These are phyloP conservation scores for Harmothoe impar DNA, from an alignment of 2,888 invertebrate genomes.

Conservation along the genomic window DNA sequence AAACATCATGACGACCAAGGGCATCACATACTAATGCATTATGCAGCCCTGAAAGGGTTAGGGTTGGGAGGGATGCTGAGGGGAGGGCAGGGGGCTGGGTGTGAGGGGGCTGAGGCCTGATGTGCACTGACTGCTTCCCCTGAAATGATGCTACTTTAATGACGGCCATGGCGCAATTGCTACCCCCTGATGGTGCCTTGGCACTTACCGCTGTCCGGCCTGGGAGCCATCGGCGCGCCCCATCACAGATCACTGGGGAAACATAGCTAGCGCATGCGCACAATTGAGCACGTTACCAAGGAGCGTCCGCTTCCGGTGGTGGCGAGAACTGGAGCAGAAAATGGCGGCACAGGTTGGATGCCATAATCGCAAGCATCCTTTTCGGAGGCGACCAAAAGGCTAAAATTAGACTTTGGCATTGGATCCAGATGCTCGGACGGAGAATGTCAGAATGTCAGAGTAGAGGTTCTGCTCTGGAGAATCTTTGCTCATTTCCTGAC, in stretches of 20 bases:
- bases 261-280: conserved; percentile 47
- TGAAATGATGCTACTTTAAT: conserved; percentile 53
- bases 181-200: conserved; percentile 44
- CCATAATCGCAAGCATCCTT: conserved; percentile 38
- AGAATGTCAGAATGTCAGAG: background rate
- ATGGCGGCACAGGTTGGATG: conserved; percentile 33
- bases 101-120: background rate
- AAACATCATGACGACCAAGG: too few relatives aligned
- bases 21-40: too few relatives aligned
- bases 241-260: conserved; percentile 60
- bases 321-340: conserved; percentile 38
- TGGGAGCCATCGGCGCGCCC: conserved; percentile 41
- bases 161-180: conserved; percentile 27
- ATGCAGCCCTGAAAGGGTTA: background rate
- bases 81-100: background rate
- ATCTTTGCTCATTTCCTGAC: background rate
- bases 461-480: conserved; percentile 27
- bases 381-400: conserved; percentile 24
- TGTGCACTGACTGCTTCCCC: conserved; percentile 42
- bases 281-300: conserved; percentile 54
- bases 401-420: conserved; percentile 14
- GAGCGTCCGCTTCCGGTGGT: background rate
- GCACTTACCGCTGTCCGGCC: conserved; percentile 24
- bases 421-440: background rate
- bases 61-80: background rate